phyloP scores from a whole-genome alignment of 2,888 invertebrate genomes.

The Phoronis australis region DNA sequence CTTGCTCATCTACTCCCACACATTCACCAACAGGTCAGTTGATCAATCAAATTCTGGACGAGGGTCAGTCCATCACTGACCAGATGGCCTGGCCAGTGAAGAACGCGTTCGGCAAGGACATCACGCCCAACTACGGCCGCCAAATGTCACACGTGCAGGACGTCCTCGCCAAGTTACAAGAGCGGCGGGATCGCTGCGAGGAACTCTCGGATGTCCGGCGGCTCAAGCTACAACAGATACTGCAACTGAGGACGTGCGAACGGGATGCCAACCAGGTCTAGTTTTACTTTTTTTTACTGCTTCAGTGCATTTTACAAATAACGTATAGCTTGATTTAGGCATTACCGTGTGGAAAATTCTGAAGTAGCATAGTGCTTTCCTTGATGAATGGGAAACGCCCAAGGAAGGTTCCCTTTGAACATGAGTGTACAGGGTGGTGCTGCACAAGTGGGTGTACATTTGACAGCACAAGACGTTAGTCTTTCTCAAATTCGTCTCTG shows the following conservation, averaged over 20 bases:
- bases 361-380: too few species aligned
- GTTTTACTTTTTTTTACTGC: too few species aligned
- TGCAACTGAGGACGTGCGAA: slow-evolving; percentile 71
- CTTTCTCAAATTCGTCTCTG: too few species aligned
- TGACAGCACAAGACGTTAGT: too few species aligned
- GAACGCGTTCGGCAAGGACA: slow-evolving; percentile 67
- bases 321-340: too few species aligned
- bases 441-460: too few species aligned
- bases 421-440: too few species aligned
- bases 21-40: slow-evolving; percentile 59
- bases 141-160: slow-evolving; percentile 68
- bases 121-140: slow-evolving; percentile 57
- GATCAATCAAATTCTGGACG: slow-evolving; percentile 65
- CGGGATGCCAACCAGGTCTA: slow-evolving; percentile 69
- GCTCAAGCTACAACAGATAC: slow-evolving; percentile 70
- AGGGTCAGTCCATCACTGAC: slow-evolving; percentile 73
- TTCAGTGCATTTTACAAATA: too few species aligned
- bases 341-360: too few species aligned
- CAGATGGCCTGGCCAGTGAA: slow-evolving; percentile 73
- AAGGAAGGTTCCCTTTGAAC: too few species aligned
- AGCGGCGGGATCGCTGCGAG: slow-evolving; percentile 63
- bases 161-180: slow-evolving; percentile 65
- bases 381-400: too few species aligned
- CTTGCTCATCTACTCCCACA: too few species aligned
- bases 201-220: slow-evolving; percentile 73